Conservation (phyloP, 1,140 invertebrate genomes). For the Drosophila mayri region DNA sequence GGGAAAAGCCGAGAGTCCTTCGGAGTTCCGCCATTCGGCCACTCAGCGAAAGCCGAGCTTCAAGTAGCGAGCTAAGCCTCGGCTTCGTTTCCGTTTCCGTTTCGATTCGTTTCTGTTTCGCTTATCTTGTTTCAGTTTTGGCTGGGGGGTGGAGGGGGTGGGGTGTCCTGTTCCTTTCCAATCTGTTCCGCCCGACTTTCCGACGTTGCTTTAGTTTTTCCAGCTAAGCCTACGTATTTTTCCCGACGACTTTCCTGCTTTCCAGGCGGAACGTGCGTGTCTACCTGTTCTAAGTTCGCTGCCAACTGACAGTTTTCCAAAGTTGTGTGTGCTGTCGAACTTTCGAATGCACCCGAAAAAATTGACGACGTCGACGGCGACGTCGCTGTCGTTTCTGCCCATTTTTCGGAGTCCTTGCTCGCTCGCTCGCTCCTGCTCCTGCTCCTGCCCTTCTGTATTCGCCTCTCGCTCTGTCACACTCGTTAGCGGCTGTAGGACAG, state of each 20-base stretch:
- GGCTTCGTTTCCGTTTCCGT: conserved; percentile 13
- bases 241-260: conserved; percentile 23
- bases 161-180: conserved; percentile 16
- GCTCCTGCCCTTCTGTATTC: too few species aligned
- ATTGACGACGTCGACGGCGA: conserved; percentile 24
- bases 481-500: conserved; percentile 26
- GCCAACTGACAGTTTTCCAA: conserved; percentile 85
- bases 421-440: not conserved
- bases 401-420: conserved; percentile 60
- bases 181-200: conserved; percentile 27
- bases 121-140: not conserved
- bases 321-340: conserved; percentile 78
- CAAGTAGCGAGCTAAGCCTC: not conserved
- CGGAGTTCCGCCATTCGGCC: conserved; percentile 7
- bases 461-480: conserved; percentile 8
- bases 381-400: not conserved
- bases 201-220: not conserved
- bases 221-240: conserved; percentile 17
- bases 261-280: conserved; percentile 75
- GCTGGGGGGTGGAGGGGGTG: too few species aligned
- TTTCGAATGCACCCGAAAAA: conserved; percentile 80
- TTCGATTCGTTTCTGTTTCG: not conserved
- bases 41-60: conserved; percentile 10
- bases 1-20: conserved; percentile 12
- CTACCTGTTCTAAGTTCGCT: conserved; percentile 85